Percentiles rank a stretch among this genome's conserved stretches.
phyloP scores from a whole-genome alignment of 2,888 invertebrate species.

The Hydrotaea cyrtoneurina region DNA sequence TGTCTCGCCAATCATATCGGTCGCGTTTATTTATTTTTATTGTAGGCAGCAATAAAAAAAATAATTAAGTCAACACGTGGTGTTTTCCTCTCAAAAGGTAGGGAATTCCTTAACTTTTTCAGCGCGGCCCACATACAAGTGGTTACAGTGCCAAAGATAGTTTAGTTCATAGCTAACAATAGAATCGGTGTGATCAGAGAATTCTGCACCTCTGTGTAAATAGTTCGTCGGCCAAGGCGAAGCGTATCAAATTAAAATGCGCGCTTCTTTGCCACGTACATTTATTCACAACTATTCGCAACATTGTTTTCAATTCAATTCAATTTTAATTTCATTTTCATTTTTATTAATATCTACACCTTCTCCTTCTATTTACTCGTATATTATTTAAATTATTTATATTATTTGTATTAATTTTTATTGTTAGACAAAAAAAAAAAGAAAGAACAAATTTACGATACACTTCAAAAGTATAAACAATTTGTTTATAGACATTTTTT shows the following conservation, averaged over 20 bases:
- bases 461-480: constrained; percentile 42
- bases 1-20: no score
- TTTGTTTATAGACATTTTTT: not conserved
- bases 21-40: no score
- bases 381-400: not conserved
- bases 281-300: not conserved
- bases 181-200: not conserved
- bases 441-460: constrained; percentile 39
- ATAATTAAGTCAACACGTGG: no score
- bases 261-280: not conserved
- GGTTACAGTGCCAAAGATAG: no score
- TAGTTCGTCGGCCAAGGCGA: not conserved
- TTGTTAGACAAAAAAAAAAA: not conserved
- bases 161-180: not conserved
- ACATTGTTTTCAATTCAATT: not conserved
- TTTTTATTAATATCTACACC: not conserved
- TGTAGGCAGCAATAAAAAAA: no score
- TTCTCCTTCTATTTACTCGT: not conserved
- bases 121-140: not conserved
- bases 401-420: constrained; percentile 8
- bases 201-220: not conserved
- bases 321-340: constrained; percentile 14
- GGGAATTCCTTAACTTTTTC: no score
- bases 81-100: no score
- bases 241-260: not conserved